Conservation (phyloP, 2,888 invertebrate species). For the Blastobasis lacticolella region DNA sequence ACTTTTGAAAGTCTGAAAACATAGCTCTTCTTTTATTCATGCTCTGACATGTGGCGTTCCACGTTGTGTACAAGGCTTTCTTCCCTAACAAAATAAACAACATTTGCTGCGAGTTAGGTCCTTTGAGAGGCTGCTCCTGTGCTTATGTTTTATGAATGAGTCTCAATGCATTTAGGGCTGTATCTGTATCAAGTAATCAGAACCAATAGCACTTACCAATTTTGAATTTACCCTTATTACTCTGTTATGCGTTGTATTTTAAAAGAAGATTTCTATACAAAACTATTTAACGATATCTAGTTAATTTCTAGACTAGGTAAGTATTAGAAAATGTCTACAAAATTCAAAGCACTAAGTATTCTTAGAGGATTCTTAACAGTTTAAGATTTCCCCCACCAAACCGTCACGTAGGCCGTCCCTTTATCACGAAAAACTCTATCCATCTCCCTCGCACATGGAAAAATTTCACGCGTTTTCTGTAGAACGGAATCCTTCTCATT, state of each 20-base stretch:
- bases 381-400: conserved; percentile 68
- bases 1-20: conserved; percentile 69
- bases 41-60: conserved; percentile 68
- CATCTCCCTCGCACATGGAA: conserved; percentile 60
- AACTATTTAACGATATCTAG: no score
- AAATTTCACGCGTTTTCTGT: conserved; percentile 56
- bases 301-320: no score
- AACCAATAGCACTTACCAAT: no score
- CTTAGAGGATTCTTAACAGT: conserved; percentile 45
- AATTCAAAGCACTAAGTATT: conserved; percentile 27
- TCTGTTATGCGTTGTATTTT: no score
- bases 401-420: conserved; percentile 64
- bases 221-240: no score
- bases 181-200: no score
- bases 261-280: not conserved
- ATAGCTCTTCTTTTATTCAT: conserved; percentile 72
- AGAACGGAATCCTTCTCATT: conserved; percentile 42
- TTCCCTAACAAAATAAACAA: conserved; percentile 71
- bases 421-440: conserved; percentile 61
- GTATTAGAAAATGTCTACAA: not conserved
- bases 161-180: conserved; percentile 45
- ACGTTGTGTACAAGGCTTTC: conserved; percentile 65
- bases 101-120: conserved; percentile 66
- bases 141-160: conserved; percentile 69
- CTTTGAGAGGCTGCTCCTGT: conserved; percentile 59